Evolutionary conservation across 2,888 invertebrate species (phyloP), one percentile per base, ranked within the genome.

Genomic region (Labia minor): DNA sequence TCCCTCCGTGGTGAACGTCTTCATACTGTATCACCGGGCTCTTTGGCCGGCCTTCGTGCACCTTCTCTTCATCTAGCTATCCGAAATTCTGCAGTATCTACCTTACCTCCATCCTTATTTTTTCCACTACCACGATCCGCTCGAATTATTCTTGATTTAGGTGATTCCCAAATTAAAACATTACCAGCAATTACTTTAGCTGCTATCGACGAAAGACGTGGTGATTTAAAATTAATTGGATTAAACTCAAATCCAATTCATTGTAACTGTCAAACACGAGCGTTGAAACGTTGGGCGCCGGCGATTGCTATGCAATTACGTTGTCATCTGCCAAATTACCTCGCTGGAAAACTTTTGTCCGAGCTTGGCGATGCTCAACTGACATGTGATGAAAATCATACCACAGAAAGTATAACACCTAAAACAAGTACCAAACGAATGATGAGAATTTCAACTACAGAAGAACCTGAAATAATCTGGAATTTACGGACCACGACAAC

Each of bases 381-480:
- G 18, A 88, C 89, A 0, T 94, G 94, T 75, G 90, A 91, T 72
- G 79, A 81, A 84, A 65, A 73, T 76, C 74, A 26, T 72, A 63
- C 64, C 68, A 80, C 81, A 6, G 74, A 77, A 18, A 80, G 81
- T 21, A 75, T 82, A 2, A 75, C 80, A 0, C 77, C 82, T 0
- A 78, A 81, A 0, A 70, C 74, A 10, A 73, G 76, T 26, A 73
- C 77, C 1, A 73, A 76, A 8, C 64, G 49, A 11, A 37, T 62
- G 19, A 66, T 62, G 11, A 16, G 63, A 11, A 67, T 67, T 2
- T n/a, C 67, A 8, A 67, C 70, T 0, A 86, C 86, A 0, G 84
- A 86, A 0, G 91, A 92, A 72, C 91, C 92, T 0, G 90, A 93
- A 73, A 93, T 94, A 18, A 93, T 94, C 72, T 93, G 92, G 92